Evolutionary conservation across 2,888 invertebrate genomes (phyloP), one percentile per base, ranked within the genome.

Genomic region (Drosophila affinis): DNA sequence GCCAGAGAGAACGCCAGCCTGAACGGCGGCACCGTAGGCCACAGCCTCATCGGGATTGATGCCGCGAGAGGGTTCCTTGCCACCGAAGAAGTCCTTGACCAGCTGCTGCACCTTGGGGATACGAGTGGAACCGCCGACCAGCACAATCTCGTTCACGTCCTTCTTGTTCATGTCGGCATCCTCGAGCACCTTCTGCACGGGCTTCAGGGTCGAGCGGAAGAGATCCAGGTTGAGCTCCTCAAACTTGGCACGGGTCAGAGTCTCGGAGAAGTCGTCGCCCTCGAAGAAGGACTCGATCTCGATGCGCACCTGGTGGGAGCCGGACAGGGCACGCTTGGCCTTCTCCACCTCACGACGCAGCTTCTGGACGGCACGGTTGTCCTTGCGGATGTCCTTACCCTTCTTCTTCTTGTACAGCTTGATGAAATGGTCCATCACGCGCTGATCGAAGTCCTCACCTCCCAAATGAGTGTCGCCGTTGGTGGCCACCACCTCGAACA

Each of bases 31-130:
- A 90, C 99, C 99, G 91, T 98, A 99, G 55, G 99, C 99, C 65
- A 99, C 99, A 84, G 99, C 99, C 93, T 99, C 99, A 92, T 99
- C 99, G 59, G 99, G 99, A 93, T 99, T 99, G 92, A 99, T 98
- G 80, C 99, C 99, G 90, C 98, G 95, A 61, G 97, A 98, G 72
- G 98, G 99, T 93, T 99, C 99, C 93, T 99, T 99, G 82, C 99
- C 99, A 81, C 96, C 96, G 93, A 99, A 99, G 94, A 96, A 98
- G 92, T 98, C 97, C 90, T 97, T 97, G 14, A 98, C 97, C 82
- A 97, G 92, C 91, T 97, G 97, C 91, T 97, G 99, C 32, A 99
- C 96, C 93, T 99, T 99, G 62, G 99, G 99, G 88, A 99, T 99
- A 94, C 99, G 96, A 14, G 99, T 99, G 9, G 99, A 99, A 77